A percentile compares a stretch with the other conserved stretches of the same genome.
Evolutionary conservation across 2,888 invertebrate genomes (phyloP).

Genomic region (Lamproptera curius): DNA sequence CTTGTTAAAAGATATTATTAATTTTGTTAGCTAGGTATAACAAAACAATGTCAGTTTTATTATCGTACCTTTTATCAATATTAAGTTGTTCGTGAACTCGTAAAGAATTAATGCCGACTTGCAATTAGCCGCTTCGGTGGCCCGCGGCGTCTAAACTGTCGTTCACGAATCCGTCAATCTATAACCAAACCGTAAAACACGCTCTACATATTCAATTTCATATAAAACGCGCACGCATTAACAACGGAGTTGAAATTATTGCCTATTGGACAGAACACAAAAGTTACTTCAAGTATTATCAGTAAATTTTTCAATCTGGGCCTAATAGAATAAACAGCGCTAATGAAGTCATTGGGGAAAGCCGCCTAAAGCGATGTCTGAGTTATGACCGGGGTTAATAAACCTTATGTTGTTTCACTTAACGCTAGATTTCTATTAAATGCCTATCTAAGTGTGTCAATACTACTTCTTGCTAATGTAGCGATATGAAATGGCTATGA

Average conservation of each 20-base stretch:
- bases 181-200: background rate
- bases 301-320: too few relatives aligned
- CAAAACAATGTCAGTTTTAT: background rate
- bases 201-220: background rate
- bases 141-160: background rate
- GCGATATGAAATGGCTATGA: background rate
- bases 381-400: conserved; percentile 10
- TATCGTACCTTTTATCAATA: too few relatives aligned
- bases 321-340: background rate
- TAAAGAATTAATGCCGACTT: background rate
- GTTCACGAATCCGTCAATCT: background rate
- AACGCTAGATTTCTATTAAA: background rate
- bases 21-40: too few relatives aligned
- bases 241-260: too few relatives aligned
- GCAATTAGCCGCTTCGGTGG: background rate
- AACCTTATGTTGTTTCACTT: background rate
- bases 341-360: conserved; percentile 5
- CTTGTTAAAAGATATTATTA: too few relatives aligned
- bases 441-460: background rate
- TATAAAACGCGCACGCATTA: background rate
- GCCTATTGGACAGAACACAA: too few relatives aligned
- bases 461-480: background rate
- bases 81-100: too few relatives aligned
- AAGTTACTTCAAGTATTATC: too few relatives aligned
- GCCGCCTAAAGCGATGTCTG: conserved; percentile 4